A percentile compares a stretch with the other conserved stretches of the same genome.
phyloP scores from a whole-genome alignment of 1,140 invertebrate genomes.

The Reticulitermes speratus region DNA sequence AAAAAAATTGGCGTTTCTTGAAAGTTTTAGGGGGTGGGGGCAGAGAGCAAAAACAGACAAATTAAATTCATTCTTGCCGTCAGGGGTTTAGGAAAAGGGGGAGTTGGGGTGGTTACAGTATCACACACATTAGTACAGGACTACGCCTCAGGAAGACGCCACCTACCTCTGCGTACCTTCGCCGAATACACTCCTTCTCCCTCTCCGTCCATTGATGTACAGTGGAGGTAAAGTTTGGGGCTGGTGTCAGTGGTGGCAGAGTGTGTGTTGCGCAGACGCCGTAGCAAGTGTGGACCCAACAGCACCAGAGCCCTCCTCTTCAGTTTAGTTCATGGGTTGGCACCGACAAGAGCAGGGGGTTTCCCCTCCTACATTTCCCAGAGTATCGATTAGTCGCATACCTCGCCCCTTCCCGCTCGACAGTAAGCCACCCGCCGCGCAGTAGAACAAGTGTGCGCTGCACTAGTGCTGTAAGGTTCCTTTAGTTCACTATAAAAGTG shows the following conservation, averaged over 20 bases:
- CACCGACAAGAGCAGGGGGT: constrained; percentile 6
- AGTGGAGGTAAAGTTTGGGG: constrained; percentile 1
- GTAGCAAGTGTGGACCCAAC: neutral
- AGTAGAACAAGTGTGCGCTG: neutral
- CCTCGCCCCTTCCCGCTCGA: neutral
- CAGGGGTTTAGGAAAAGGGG: neutral
- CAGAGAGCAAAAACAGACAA: neutral
- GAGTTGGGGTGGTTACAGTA: neutral
- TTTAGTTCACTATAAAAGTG: neutral
- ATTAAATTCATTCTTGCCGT: neutral
- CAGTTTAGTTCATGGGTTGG: constrained; percentile 9
- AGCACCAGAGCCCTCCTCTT: neutral
- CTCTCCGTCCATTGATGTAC: neutral
- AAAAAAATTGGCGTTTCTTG: neutral
- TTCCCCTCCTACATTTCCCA: neutral
- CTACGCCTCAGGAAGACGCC: constrained; percentile 1
- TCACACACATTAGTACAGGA: neutral
- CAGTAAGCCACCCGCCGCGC: neutral
- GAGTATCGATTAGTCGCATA: constrained; percentile 5
- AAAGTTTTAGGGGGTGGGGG: neutral
- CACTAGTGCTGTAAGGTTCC: neutral
- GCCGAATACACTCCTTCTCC: neutral
- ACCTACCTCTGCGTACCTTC: neutral
- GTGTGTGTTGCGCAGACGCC: neutral
- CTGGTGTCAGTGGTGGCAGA: neutral